Evolutionary conservation across 2,888 invertebrate species (phyloP), one percentile per base, ranked within the genome.

Genomic region (Ophraella communa): DNA sequence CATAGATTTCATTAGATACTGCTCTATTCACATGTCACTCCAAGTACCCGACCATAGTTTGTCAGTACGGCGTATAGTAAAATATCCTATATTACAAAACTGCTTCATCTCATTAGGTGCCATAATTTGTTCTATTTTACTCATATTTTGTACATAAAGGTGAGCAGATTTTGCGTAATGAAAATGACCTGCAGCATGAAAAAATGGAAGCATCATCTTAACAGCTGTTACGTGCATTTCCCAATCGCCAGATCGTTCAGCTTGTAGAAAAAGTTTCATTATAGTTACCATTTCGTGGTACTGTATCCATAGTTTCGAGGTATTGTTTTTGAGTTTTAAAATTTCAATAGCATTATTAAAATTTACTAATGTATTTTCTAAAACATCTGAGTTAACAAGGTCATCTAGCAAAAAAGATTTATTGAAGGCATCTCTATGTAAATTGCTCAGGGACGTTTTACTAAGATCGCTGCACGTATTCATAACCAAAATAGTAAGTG

Each of bases 121-220:
- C 56, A 56, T 56, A 20, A 3, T 56, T n/a, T 45, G 18, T 27
- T 56, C 11, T 45, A 56, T 17, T 23, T 42, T 18, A n/a, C 5
- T 4, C 56, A 56, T 56, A 44, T 45, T 27, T 11, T 56, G 56
- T 24, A 56, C 23, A 45, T 56, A 56, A 4, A 55, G n/a, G 21
- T 55, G 55, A 35, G 39, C 24, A 5, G 56, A 56, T 30, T 56
- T 56, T 7, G 56, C 45, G 27, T 56, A 56, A 27, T 44, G 24
- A 10, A 27, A 44, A 27, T 56, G 45, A 21, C 44, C 44, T 27
- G 24, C 23, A n/a, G 44, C 56, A 17, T 56, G 56, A 7, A 44
- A 44, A 18, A 44, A 45, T 1, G 45, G 56, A 23, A 56, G 11
- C 56, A 56, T 56, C 20, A 27, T 53, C 10, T 35, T 10, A 5